Percentiles rank a stretch among this genome's conserved stretches.
These are phyloP conservation scores for Caretta caretta DNA, from an alignment of 2,113 vertebrate species.

Conservation along the genomic window DNA sequence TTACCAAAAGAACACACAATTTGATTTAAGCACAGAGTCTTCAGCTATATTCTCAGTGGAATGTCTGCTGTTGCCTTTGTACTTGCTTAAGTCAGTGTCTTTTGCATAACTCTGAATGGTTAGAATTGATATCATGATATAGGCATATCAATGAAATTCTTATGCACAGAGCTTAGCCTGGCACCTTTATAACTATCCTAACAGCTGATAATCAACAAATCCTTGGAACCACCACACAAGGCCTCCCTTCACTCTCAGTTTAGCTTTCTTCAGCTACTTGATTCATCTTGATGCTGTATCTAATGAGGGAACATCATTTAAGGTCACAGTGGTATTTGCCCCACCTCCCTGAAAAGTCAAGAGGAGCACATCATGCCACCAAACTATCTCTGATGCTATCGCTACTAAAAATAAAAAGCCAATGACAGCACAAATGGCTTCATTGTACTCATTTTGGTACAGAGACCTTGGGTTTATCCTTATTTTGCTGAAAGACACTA, in stretches of 20 bases:
- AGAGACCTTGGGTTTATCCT: not conserved
- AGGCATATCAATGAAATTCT: not conserved
- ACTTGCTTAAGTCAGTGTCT: not conserved
- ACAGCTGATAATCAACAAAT: not conserved
- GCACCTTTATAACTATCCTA: not conserved
- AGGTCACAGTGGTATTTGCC: not conserved
- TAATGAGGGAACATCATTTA: not conserved
- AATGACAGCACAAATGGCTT: not conserved
- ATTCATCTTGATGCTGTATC: not conserved
- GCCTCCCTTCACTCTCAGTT: not conserved
- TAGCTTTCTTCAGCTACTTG: not conserved
- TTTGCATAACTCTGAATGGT: not conserved
- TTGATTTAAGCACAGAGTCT: not conserved
- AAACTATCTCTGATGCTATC: not conserved
- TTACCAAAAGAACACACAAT: not conserved
- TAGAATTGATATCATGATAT: not conserved
- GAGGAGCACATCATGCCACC: not conserved
- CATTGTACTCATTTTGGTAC: not conserved
- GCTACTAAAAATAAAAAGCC: not conserved
- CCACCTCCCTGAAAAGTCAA: not conserved
- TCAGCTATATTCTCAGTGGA: not conserved
- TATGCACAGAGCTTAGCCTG: not conserved
- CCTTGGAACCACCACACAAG: accelerated
- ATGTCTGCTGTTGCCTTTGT: not conserved
- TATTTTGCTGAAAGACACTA: not conserved